Conservation (phyloP, 2,113 vertebrate genomes). For the Cacatua alba region DNA sequence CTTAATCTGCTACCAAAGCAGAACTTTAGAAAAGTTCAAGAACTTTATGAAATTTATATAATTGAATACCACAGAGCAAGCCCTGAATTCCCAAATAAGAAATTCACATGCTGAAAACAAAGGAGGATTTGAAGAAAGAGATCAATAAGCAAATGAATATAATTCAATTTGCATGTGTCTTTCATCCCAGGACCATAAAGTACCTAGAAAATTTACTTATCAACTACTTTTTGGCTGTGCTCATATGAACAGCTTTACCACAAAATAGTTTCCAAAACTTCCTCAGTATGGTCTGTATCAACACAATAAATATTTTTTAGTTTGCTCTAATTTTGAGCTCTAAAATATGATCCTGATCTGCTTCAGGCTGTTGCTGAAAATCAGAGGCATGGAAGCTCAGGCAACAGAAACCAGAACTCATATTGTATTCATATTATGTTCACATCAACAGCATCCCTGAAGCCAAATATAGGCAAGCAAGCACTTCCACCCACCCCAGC, state of each 20-base stretch:
- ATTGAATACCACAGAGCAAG: background rate
- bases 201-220: background rate
- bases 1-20: background rate
- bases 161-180: background rate
- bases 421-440: background rate
- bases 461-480: background rate
- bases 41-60: background rate
- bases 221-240: background rate
- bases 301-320: background rate
- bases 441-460: background rate
- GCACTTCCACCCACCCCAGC: background rate
- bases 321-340: background rate
- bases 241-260: background rate
- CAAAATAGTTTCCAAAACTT: background rate
- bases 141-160: background rate
- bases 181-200: background rate
- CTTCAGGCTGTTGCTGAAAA: background rate
- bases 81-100: background rate
- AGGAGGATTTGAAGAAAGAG: background rate
- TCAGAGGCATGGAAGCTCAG: background rate
- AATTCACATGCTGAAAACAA: background rate
- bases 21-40: background rate
- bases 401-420: background rate
- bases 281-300: fast-evolving
- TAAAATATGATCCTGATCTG: background rate